Percentiles rank a stretch among this genome's conserved stretches.
phyloP scores from a whole-genome alignment of 2,888 invertebrate species.

The Nomada ruficornis region DNA sequence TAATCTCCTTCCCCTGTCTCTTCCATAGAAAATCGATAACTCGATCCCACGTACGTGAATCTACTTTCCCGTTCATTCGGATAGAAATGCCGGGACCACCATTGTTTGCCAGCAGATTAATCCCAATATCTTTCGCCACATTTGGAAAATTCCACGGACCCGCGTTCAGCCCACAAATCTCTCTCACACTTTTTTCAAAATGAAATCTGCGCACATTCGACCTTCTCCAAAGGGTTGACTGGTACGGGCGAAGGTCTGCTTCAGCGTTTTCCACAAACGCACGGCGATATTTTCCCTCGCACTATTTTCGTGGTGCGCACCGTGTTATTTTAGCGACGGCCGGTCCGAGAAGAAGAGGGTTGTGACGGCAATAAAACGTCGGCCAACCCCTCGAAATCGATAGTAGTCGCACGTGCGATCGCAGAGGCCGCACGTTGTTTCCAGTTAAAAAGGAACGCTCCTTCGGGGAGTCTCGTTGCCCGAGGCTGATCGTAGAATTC shows the following conservation, averaged over 20 bases:
- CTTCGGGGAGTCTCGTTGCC: background rate
- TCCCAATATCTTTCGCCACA: no score
- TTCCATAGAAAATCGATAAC: no score
- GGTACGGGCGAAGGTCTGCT: background rate
- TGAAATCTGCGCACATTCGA: no score
- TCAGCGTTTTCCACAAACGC: background rate
- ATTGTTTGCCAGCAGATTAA: no score
- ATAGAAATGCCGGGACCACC: no score
- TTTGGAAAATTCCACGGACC: no score
- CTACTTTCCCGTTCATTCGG: no score
- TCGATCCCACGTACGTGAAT: no score
- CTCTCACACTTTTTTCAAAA: no score
- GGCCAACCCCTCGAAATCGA: conserved; percentile 25
- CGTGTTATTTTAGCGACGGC: conserved; percentile 50
- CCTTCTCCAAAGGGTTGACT: background rate
- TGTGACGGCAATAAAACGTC: conserved; percentile 32
- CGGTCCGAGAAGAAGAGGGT: conserved; percentile 41
- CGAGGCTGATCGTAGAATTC: background rate
- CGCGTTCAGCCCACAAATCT: no score
- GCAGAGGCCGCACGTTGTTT: background rate
- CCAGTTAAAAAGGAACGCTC: conserved; percentile 23
- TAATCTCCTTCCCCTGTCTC: no score
- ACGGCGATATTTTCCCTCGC: conserved; percentile 14
- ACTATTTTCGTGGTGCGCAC: conserved; percentile 42
- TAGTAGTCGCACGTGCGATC: conserved; percentile 37